Base-by-base conservation (phyloP, 2,113 vertebrate species). In the Calidris pygmaea region DNA sequence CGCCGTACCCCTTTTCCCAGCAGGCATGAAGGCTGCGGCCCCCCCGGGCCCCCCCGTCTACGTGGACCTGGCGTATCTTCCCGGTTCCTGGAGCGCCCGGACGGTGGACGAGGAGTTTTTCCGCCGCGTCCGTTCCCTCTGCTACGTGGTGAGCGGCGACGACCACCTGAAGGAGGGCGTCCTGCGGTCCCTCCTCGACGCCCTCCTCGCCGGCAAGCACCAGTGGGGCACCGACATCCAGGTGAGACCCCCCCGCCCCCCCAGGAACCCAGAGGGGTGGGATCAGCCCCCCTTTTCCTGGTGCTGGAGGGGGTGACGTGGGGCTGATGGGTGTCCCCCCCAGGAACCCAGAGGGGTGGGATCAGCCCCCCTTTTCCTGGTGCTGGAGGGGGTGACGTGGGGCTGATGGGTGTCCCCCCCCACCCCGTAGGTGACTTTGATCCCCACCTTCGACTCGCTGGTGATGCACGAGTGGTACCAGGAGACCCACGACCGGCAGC, bases 401-500 rank as follows among this genome's bases (percentile, higher is more conserved):
- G 12, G 29, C 3, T 45, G 6, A 1, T 30, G 29, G 27, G 29
- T 34, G 11, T 47, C 70, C 19, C 50, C 50, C 50, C 50, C 50
- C 37, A 39, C 37, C 37, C 37, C 37, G 37, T 39, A 99, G 99
- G 99, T 99, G 93, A 99, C 99, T 4, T 89, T 99, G 92, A 99
- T 99, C 94, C 99, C 99, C 6, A 99, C 99, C 1, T 99, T 99
- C 5, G 99, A 99, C 86, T 99, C 99, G 0, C 75, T 97, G 93
- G 97, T 95, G 11, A 99, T 99, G 99, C 99, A 99, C 4, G 98
- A 98, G 84, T 99, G 99, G 99, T 99, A 99, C 77, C 98, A 99
- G 92, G 99, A 99, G 97, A 99, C 99, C 0, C 98, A 98, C 4
- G 97, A 98, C 5, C 92, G 91, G 71, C 99, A 99, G 98, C 97